A percentile compares a stretch with the other conserved stretches of the same genome.
These are phyloP conservation scores for Nasonia giraulti DNA, from an alignment of 1,140 invertebrate species.

Conservation along the genomic window DNA sequence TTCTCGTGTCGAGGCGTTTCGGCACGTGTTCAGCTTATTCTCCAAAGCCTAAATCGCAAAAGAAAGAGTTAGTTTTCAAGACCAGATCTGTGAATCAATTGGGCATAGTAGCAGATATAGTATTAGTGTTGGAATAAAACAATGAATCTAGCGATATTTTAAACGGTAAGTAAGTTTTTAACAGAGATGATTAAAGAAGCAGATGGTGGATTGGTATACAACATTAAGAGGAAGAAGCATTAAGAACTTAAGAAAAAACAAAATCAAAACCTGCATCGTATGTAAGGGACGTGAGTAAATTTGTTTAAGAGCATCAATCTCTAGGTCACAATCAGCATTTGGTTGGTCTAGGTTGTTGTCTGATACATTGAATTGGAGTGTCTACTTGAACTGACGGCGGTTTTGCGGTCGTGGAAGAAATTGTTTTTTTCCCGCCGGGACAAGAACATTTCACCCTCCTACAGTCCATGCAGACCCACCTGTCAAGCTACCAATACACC, in stretches of 20 bases:
- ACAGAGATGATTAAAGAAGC: not conserved
- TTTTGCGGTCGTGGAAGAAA: slow-evolving; percentile 57
- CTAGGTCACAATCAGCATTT: slow-evolving; percentile 59
- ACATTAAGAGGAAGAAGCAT: slow-evolving; percentile 48
- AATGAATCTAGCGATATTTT: not conserved
- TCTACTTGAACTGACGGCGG: slow-evolving; percentile 61
- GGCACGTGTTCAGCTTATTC: slow-evolving; percentile 72
- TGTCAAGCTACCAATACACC: slow-evolving; percentile 75
- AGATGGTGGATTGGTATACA: not conserved
- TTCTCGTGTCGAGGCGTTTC: slow-evolving; percentile 69
- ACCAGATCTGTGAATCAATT: slow-evolving; percentile 15
- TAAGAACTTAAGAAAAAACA: slow-evolving; percentile 61
- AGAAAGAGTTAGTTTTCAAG: slow-evolving; percentile 8
- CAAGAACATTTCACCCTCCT: slow-evolving; percentile 74
- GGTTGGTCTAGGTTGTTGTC: slow-evolving; percentile 67
- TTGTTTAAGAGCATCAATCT: slow-evolving; percentile 39
- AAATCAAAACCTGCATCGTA: slow-evolving; percentile 67
- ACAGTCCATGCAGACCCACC: slow-evolving; percentile 76
- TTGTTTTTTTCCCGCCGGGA: slow-evolving; percentile 66
- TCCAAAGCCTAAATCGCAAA: slow-evolving; percentile 68
- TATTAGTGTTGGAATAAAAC: not conserved
- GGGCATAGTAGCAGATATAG: slow-evolving; percentile 27
- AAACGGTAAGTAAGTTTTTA: not conserved
- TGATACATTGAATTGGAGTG: slow-evolving; percentile 65
- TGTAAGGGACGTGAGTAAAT: slow-evolving; percentile 57